Conservation (phyloP, 2,888 invertebrate genomes). For the Rhamnusium bicolor region DNA sequence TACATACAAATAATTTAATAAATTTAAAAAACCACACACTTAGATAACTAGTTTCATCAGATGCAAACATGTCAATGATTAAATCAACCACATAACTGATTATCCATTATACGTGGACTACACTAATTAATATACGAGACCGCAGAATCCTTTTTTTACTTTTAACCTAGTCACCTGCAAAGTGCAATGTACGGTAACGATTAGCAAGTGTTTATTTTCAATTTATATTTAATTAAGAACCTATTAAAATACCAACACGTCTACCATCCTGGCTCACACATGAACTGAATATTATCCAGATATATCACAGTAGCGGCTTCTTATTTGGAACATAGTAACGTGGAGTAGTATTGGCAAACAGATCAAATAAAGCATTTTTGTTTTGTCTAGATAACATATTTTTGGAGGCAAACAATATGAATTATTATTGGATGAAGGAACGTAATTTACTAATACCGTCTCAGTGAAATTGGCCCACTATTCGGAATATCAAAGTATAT, state of each 20-base stretch:
- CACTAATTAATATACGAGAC: conserved; percentile 8
- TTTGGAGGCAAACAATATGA: background rate
- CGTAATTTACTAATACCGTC: too few relatives aligned
- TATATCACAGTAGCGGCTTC: conserved; percentile 23
- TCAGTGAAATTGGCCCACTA: too few relatives aligned
- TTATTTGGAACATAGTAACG: conserved; percentile 4
- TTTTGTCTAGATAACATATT: conserved; percentile 12
- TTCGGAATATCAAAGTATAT: too few relatives aligned
- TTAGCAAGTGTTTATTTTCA: conserved; percentile 33
- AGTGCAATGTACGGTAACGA: conserved; percentile 25
- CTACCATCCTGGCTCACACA: background rate
- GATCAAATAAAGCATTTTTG: conserved; percentile 12
- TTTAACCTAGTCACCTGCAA: conserved; percentile 20
- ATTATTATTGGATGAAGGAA: too few relatives aligned
- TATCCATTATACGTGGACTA: too few relatives aligned
- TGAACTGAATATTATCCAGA: conserved; percentile 25
- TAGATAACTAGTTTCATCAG: background rate
- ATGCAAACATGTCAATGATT: background rate
- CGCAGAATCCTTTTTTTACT: background rate
- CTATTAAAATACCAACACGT: conserved; percentile 29
- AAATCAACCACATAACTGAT: conserved; percentile 4
- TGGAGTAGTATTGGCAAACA: background rate
- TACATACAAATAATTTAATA: too few relatives aligned
- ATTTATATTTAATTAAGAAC: conserved; percentile 33
- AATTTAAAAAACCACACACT: too few relatives aligned